Evolutionary conservation across 2,888 invertebrate genomes (phyloP).

Genomic region (Tetragnatha montana): DNA sequence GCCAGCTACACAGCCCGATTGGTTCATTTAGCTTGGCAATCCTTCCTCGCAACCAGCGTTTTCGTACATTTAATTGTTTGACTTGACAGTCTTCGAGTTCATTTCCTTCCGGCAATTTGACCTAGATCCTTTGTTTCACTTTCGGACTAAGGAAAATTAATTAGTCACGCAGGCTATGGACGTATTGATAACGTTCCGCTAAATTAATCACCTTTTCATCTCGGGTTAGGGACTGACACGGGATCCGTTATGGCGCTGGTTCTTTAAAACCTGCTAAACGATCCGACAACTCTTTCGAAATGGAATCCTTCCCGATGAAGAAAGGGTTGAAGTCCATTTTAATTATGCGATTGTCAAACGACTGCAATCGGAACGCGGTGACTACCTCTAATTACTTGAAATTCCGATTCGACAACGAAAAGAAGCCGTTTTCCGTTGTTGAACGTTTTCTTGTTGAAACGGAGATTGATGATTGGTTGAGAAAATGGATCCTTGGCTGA

Average conservation of each 20-base stretch:
- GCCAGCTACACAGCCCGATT: constrained; percentile 27
- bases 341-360: too few relatives aligned
- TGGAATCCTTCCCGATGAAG: too few relatives aligned
- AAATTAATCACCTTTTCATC: constrained; percentile 32
- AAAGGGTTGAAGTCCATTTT: too few relatives aligned
- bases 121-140: constrained; percentile 48
- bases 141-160: constrained; percentile 32
- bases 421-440: too few relatives aligned
- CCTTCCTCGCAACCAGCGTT: constrained; percentile 36
- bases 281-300: too few relatives aligned
- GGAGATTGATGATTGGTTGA: too few relatives aligned
- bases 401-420: too few relatives aligned
- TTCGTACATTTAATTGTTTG: constrained; percentile 55
- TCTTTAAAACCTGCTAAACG: too few relatives aligned
- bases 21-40: constrained; percentile 41
- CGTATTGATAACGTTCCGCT: constrained; percentile 2
- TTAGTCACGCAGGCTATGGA: neutral
- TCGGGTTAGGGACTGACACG: constrained; percentile 6
- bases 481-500: too few relatives aligned
- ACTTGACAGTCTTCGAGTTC: constrained; percentile 34
- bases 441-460: too few relatives aligned
- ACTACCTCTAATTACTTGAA: too few relatives aligned
- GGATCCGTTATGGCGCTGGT: neutral
- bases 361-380: too few relatives aligned
- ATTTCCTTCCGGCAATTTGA: constrained; percentile 45